Evolutionary conservation across 2,888 invertebrate genomes (phyloP), one percentile per base, ranked within the genome.

Genomic region (Agrotis segetum): DNA sequence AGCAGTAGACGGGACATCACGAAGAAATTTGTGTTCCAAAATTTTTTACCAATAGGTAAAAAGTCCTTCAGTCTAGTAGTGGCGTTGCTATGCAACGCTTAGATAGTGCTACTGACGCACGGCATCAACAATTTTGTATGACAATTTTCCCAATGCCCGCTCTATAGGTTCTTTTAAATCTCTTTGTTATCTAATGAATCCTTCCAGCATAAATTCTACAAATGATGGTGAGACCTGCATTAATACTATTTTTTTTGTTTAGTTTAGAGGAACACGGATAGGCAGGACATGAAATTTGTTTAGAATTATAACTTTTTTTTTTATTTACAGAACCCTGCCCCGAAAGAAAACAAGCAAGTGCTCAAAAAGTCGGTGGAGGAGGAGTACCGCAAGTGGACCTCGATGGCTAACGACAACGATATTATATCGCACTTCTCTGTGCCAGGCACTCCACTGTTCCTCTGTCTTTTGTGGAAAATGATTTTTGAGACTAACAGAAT

Each of bases 331-430:
- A 98, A 98, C 89, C 97, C 97, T 75, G 97, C 98, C 1, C 97
- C 98, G 0, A 97, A 98, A 89, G 99, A 99, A 91, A 99, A 99
- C 91, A 99, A 99, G 89, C 98, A 98, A 88, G 97, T 98, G 79
- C 95, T 99, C 1, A 99, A 99, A 93, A 98, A 98, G 94, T 98
- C 98, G 0, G 99, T 99, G 0, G 99, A 99, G 87, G 99, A 99
- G 88, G 99, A 99, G 89, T 99, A 99, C 89, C 97, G 99, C 79
- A 99, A 99, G 91, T 99, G 99, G 99, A 98, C 98, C 56, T 98
- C 99, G 0, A 99, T 99, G 99, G 98, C 98, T 56, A 99, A 99
- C 92, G 99, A 99, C 91, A 99, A 99, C 91, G 99, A 99, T 90
- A 98, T 99, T 53, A 98, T 99, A 87, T 98, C 99, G 1, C 99